A percentile compares a stretch with the other conserved stretches of the same genome.
Evolutionary conservation across 2,888 invertebrate genomes (phyloP).

Genomic region (Nasonia oneida): DNA sequence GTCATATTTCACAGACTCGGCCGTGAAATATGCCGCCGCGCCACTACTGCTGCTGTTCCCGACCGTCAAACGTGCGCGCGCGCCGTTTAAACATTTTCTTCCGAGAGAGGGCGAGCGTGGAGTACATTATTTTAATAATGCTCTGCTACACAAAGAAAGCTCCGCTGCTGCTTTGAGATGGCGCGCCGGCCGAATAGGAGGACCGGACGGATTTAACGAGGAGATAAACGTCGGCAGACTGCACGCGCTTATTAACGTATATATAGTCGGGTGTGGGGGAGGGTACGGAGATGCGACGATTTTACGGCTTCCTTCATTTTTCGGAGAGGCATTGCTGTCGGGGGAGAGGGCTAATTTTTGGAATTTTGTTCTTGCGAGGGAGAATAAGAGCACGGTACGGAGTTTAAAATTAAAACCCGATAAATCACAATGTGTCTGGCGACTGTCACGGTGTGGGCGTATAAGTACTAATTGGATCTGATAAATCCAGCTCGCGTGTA

Average conservation of each 20-base stretch:
- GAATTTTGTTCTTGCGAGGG: neutral
- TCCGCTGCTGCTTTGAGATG: constrained; percentile 43
- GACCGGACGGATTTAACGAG: constrained; percentile 56
- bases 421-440: neutral
- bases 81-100: constrained; percentile 65
- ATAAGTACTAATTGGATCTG: constrained; percentile 56
- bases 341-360: neutral
- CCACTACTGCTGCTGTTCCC: constrained; percentile 53
- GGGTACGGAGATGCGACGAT: constrained; percentile 6
- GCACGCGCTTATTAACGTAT: constrained; percentile 48
- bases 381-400: neutral
- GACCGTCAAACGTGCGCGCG: constrained; percentile 62
- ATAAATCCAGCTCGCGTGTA: constrained; percentile 47
- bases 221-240: constrained; percentile 56
- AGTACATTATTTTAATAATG: constrained; percentile 72
- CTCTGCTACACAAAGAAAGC: constrained; percentile 47
- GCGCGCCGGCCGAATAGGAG: neutral
- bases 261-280: neutral
- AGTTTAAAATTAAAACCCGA: neutral
- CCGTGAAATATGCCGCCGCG: constrained; percentile 64
- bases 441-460: neutral
- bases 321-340: neutral
- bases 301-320: constrained; percentile 24
- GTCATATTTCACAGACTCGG: constrained; percentile 66
- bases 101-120: constrained; percentile 38